Evolutionary conservation across 1,140 invertebrate species (phyloP).

Genomic region (Phymorhynchus buccinoides): DNA sequence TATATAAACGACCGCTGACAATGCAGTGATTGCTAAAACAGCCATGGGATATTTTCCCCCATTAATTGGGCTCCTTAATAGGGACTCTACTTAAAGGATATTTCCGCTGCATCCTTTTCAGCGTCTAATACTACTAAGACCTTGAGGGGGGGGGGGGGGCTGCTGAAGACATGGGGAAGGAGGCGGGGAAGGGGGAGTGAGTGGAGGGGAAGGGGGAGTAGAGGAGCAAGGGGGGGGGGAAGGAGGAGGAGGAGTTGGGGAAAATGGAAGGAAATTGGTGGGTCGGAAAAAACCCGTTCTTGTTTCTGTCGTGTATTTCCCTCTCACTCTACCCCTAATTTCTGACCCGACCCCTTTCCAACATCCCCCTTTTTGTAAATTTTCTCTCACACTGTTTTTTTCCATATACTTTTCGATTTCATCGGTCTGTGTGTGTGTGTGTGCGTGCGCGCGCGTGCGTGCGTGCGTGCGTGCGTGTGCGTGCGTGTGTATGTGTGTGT

Average conservation of each 20-base stretch:
- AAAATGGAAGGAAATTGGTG: background rate
- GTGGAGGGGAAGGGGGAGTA: background rate
- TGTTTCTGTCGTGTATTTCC: background rate
- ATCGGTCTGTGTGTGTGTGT: no score
- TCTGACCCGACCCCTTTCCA: background rate
- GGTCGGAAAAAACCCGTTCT: background rate
- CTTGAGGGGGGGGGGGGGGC: background rate
- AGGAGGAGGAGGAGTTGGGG: background rate
- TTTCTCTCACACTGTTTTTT: no score
- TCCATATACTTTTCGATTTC: no score
- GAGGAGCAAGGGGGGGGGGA: background rate
- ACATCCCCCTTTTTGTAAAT: background rate
- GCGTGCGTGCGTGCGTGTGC: no score
- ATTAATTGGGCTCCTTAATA: conserved; percentile 39
- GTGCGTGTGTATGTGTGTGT: no score
- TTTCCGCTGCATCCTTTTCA: conserved; percentile 38
- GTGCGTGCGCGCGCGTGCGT: no score
- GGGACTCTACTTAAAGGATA: conserved; percentile 41
- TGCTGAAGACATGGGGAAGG: background rate
- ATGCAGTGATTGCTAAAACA: conserved; percentile 42
- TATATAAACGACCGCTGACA: conserved; percentile 43
- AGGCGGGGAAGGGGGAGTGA: background rate
- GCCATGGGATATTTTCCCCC: conserved; percentile 39
- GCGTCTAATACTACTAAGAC: conserved; percentile 17
- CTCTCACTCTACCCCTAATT: background rate